Evolutionary conservation across 2,797 vertebrate species (phyloP), one percentile per base, ranked within the genome.

Genomic region (Salarias fasciatus): DNA sequence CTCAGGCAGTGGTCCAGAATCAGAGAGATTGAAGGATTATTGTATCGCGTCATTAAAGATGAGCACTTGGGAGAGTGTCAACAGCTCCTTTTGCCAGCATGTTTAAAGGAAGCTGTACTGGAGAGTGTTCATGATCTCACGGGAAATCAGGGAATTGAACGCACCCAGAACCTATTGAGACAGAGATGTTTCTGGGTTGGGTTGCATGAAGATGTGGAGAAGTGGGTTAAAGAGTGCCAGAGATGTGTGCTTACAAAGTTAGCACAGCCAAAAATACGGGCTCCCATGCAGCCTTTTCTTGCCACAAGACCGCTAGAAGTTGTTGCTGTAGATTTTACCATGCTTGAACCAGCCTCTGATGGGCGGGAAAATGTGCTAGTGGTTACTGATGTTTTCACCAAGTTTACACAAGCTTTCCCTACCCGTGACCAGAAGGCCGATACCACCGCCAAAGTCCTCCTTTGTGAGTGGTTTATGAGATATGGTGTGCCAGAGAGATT

Each of bases 71-170:
- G 54, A 11, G 8, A 5, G 3, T 52, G n/a, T 13, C 28, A 40
- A 0, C 64, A 59, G 41, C 10, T 67, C 0, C 5, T 67, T 11
- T 3, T 53, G 13, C 57, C 57, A 2, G 40, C 4, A 5, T 51
- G 45, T 2, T 24, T 56, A 0, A 56, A 57, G 2, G 40, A 57
- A 30, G 10, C n/a, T 0, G 36, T 55, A 0, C 37, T 69, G 2
- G 38, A 36, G 12, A 57, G 59, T 40, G 59, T 70, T 0, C 55
- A 68, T 33, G 48, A 68, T 0, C 13, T 28, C 0, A 60, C 68
- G 41, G 42, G 59, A 1, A 53, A 63, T 33, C 68, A 70, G 2
- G 41, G 68, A 0, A 58, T 52, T 2, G 59, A 70, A 2, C 0
- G 33, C 0, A 63, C 28, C 0, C 13, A 29, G 12, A 7, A 15